Evolutionary conservation across 2,888 invertebrate species (phyloP).

Genomic region (Tetrapedia diversipes): DNA sequence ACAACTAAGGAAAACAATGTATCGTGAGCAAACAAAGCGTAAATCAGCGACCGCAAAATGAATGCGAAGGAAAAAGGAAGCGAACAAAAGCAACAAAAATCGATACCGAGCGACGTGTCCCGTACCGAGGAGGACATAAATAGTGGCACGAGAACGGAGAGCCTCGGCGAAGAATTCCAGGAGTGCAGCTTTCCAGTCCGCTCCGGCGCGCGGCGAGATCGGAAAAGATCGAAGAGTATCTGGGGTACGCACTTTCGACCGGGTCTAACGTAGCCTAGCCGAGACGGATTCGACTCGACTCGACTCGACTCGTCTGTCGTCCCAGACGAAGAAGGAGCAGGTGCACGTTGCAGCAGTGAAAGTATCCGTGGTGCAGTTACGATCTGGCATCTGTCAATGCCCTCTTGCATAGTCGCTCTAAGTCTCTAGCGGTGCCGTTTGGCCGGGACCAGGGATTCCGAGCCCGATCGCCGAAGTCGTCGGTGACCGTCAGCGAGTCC

Average conservation of each 20-base stretch:
- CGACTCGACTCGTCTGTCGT: constrained; percentile 58
- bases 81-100: neutral
- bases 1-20: too few relatives aligned
- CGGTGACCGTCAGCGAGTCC: constrained; percentile 10
- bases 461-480: constrained; percentile 42
- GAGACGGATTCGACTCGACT: too few relatives aligned
- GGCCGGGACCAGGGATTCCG: constrained; percentile 59
- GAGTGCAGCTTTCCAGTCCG: constrained; percentile 25
- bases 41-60: neutral
- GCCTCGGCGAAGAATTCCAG: neutral
- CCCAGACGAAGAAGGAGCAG: constrained; percentile 65
- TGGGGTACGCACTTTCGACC: constrained; percentile 48
- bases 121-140: neutral
- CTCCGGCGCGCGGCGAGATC: constrained; percentile 3
- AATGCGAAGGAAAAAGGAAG: neutral
- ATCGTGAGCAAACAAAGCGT: too few relatives aligned
- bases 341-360: constrained; percentile 72
- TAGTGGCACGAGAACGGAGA: neutral
- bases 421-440: constrained; percentile 68
- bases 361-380: constrained; percentile 70
- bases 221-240: constrained; percentile 46
- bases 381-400: constrained; percentile 76
- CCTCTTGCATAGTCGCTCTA: constrained; percentile 70
- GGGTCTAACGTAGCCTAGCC: constrained; percentile 32
- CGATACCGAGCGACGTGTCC: neutral